Percentiles rank a stretch among this genome's conserved stretches.
Evolutionary conservation across 2,113 vertebrate genomes (phyloP).

Genomic region (Micronycteris hirsuta): DNA sequence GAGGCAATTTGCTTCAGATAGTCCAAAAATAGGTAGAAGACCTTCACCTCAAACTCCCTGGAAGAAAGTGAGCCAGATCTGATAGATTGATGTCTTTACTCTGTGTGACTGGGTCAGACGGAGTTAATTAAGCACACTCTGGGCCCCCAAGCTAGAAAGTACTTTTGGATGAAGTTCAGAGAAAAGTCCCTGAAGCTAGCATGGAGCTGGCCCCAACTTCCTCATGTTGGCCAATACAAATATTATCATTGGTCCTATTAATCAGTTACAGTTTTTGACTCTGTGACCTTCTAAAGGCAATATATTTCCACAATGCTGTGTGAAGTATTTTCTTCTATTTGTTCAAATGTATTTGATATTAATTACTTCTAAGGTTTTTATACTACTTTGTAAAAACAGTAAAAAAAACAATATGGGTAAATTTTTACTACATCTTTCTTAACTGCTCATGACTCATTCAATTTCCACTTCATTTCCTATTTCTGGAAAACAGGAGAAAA

Average conservation of each 20-base stretch:
- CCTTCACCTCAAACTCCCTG: background rate
- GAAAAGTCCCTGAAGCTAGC: constrained; percentile 59
- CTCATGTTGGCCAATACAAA: constrained; percentile 64
- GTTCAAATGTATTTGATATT: background rate
- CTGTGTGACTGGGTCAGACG: constrained; percentile 41
- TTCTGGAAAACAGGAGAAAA: background rate
- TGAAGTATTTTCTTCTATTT: constrained; percentile 51
- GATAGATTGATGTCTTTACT: constrained; percentile 47
- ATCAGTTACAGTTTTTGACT: constrained; percentile 61
- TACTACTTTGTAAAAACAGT: background rate
- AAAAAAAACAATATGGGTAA: background rate
- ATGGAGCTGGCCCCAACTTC: constrained; percentile 38
- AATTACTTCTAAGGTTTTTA: constrained; percentile 20
- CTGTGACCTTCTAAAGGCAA: constrained; percentile 44
- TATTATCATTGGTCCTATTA: constrained; percentile 71
- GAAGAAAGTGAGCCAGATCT: constrained; percentile 3
- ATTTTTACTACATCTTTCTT: background rate
- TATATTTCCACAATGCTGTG: constrained; percentile 38
- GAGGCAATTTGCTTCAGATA: background rate
- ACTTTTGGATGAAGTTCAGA: constrained; percentile 71
- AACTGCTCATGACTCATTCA: background rate
- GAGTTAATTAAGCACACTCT: constrained; percentile 65
- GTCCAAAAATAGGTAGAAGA: background rate
- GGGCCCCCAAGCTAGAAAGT: constrained; percentile 48
- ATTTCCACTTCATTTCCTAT: background rate